Percentiles rank a stretch among this genome's conserved stretches.
Conservation (phyloP, 2,113 vertebrate species). For the Machaerirhynchus nigripectus region DNA sequence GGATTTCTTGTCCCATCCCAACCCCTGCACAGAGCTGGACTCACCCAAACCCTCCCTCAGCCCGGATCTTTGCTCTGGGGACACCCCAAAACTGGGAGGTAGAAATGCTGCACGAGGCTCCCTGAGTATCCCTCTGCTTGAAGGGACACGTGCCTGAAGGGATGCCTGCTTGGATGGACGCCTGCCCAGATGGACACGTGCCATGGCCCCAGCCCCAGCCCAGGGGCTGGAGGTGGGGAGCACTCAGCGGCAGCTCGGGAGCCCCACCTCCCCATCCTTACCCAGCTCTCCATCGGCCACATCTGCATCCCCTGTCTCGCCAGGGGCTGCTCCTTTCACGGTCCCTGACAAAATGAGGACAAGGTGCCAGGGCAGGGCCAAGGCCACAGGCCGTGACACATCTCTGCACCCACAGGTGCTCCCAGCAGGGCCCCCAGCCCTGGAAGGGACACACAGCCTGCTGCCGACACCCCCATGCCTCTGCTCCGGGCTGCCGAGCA, state of each 20-base stretch:
- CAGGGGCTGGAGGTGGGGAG: background rate
- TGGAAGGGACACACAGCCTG: background rate
- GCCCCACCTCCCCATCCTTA: background rate
- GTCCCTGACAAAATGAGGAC: background rate
- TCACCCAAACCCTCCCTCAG: background rate
- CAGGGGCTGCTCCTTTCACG: background rate
- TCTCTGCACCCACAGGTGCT: background rate
- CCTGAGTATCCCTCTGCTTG: background rate
- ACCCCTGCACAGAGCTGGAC: background rate
- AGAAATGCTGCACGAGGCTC: fast-evolving
- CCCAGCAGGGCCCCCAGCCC: fast-evolving
- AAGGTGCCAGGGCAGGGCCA: background rate
- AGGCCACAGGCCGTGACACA: background rate
- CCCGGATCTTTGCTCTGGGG: background rate
- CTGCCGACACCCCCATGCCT: background rate
- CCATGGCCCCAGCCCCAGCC: background rate
- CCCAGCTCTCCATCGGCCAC: background rate
- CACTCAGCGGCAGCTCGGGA: fast-evolving
- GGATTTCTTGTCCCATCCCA: background rate
- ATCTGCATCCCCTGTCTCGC: background rate
- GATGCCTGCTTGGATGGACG: background rate
- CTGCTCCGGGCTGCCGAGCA: background rate
- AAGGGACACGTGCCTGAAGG: background rate
- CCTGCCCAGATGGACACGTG: fast-evolving
- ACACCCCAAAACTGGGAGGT: background rate